These are phyloP conservation scores for Gallinago paraguaiae DNA, from an alignment of 2,113 vertebrate species.

Conservation along the genomic window DNA sequence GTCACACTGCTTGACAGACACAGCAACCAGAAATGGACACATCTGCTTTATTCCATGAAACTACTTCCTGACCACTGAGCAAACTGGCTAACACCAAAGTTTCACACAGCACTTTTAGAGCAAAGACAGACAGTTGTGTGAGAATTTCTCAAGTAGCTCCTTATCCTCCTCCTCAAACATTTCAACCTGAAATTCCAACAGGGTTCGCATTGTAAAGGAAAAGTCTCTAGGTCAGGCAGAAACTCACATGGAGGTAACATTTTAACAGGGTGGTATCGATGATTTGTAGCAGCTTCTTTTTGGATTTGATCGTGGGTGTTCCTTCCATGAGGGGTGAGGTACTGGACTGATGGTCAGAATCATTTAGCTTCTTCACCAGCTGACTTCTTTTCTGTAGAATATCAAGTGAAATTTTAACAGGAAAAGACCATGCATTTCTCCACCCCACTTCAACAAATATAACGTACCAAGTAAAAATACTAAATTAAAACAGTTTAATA, in stretches of 20 bases:
- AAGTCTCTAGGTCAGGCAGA: background rate
- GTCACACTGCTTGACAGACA: background rate
- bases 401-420: background rate
- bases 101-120: background rate
- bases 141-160: background rate
- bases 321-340: conserved; percentile 96
- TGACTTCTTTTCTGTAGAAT: conserved; percentile 91
- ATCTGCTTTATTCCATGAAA: background rate
- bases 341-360: conserved; percentile 90
- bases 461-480: background rate
- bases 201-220: accelerated
- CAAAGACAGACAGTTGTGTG: background rate
- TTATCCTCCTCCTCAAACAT: background rate
- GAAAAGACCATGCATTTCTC: background rate
- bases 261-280: conserved; percentile 97
- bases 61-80: background rate
- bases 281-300: conserved; percentile 96
- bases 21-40: background rate
- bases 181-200: background rate
- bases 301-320: conserved; percentile 96
- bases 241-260: conserved; percentile 94
- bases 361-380: conserved; percentile 94
- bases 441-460: background rate
- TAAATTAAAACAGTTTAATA: background rate
- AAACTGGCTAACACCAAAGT: background rate